phyloP scores from a whole-genome alignment of 2,888 invertebrate genomes.

The Patella depressa region DNA sequence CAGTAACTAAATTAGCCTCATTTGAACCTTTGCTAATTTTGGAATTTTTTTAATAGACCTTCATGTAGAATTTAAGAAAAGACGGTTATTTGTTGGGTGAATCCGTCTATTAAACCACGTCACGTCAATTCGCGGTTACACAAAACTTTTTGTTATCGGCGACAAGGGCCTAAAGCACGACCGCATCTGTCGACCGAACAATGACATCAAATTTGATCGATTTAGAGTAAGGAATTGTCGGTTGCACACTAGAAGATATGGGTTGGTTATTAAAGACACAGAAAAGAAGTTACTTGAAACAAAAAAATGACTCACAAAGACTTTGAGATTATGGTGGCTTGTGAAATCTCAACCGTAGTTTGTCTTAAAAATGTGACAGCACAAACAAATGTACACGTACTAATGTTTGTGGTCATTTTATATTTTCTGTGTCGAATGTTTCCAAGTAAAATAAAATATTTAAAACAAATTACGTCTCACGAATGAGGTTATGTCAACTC shows the following conservation, averaged over 20 bases:
- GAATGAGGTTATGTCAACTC: too few species aligned
- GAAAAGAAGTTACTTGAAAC: neutral
- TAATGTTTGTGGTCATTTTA: too few species aligned
- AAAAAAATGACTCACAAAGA: neutral
- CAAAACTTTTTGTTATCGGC: conserved; percentile 9
- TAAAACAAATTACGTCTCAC: too few species aligned
- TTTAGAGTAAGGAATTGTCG: conserved; percentile 10
- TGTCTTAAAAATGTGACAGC: too few species aligned
- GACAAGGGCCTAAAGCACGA: conserved; percentile 12
- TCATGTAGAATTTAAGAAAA: too few species aligned
- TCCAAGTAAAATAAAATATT: too few species aligned
- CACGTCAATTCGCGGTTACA: conserved; percentile 8
- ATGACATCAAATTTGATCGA: conserved; percentile 12
- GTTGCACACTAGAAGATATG: conserved; percentile 8
- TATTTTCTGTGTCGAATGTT: too few species aligned
- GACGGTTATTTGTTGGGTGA: neutral
- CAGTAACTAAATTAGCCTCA: too few species aligned
- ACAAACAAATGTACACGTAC: too few species aligned
- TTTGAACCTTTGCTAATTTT: too few species aligned
- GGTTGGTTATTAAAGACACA: conserved; percentile 4
- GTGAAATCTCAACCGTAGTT: too few species aligned
- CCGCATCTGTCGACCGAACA: conserved; percentile 10
- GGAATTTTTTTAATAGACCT: too few species aligned
- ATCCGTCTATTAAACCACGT: neutral
- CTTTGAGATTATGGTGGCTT: neutral